phyloP scores from a whole-genome alignment of 2,113 vertebrate species.

The Pollachius pollachius region DNA sequence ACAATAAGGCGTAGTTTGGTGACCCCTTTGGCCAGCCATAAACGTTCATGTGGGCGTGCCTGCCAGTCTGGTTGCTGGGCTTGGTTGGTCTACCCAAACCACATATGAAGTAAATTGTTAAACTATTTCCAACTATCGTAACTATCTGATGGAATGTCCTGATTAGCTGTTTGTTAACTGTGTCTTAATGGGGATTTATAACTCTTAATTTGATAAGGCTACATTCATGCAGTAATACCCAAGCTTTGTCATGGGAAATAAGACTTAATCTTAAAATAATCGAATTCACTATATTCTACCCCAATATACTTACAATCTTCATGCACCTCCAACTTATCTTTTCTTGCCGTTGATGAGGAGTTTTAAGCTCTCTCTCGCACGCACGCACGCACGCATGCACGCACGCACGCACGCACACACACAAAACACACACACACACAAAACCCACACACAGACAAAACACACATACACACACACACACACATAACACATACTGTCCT shows the following conservation, averaged over 20 bases:
- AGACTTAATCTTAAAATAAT: constrained; percentile 41
- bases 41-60: too few relatives aligned
- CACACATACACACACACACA: neutral
- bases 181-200: neutral
- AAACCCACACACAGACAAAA: neutral
- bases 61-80: too few relatives aligned
- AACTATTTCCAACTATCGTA: too few relatives aligned
- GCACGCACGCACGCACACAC: neutral
- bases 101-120: too few relatives aligned
- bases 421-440: neutral
- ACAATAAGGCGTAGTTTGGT: too few relatives aligned
- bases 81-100: too few relatives aligned
- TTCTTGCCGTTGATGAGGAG: constrained; percentile 28
- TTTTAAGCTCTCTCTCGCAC: constrained; percentile 13
- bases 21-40: too few relatives aligned
- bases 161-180: neutral
- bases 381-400: neutral
- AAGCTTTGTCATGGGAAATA: constrained; percentile 13
- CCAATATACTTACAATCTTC: constrained; percentile 34
- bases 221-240: neutral
- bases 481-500: constrained; percentile 20
- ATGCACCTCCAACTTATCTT: constrained; percentile 26
- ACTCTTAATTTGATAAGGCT: neutral
- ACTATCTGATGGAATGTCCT: too few relatives aligned
- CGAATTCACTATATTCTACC: constrained; percentile 30